Percentiles rank a stretch among this genome's conserved stretches.
phyloP scores from a whole-genome alignment of 2,113 vertebrate genomes.

The Tilapia sparmanii region DNA sequence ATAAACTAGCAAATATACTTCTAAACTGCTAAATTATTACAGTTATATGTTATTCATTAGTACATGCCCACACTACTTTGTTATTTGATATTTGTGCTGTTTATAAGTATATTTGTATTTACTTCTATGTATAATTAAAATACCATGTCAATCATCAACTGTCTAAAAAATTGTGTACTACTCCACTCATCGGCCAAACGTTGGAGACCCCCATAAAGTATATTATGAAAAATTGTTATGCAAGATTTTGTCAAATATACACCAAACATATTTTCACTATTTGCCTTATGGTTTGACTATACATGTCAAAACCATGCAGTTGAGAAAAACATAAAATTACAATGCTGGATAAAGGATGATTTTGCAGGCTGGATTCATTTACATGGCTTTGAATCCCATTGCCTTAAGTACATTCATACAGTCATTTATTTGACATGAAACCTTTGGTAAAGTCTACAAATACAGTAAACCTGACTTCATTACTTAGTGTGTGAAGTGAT shows the following conservation, averaged over 20 bases:
- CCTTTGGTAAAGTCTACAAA: neutral
- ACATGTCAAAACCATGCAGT: neutral
- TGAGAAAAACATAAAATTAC: neutral
- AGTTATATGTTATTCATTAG: neutral
- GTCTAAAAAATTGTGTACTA: neutral
- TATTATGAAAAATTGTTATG: neutral
- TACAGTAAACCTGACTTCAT: neutral
- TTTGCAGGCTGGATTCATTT: neutral
- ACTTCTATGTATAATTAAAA: neutral
- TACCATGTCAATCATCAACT: neutral
- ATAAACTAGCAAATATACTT: neutral
- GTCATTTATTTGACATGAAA: neutral
- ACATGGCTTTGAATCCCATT: neutral
- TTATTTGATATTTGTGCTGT: neutral
- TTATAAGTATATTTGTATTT: neutral
- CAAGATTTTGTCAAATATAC: neutral
- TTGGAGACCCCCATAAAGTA: neutral
- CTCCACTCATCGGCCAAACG: neutral
- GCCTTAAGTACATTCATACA: neutral
- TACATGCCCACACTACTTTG: rapidly evolving
- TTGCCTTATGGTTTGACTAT: neutral
- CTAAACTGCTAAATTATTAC: neutral
- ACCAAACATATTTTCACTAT: neutral
- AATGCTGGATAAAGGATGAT: neutral
- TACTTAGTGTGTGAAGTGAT: neutral